These are phyloP conservation scores for Magallana gigas DNA, from an alignment of 1,140 invertebrate species.

Conservation along the genomic window DNA sequence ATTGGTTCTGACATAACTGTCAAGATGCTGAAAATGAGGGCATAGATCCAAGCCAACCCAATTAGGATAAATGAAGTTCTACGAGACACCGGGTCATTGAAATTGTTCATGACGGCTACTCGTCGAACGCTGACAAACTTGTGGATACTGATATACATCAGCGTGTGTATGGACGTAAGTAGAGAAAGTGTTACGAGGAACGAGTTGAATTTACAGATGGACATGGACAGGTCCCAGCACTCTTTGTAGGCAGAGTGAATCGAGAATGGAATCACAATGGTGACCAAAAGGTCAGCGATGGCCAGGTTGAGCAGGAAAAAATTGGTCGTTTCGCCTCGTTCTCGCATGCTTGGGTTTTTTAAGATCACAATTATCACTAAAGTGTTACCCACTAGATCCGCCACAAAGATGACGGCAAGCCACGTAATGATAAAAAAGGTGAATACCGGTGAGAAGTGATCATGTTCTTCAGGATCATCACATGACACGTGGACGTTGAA, in stretches of 20 bases:
- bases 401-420: slow-evolving; percentile 36
- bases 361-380: slow-evolving; percentile 46
- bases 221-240: slow-evolving; percentile 65
- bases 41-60: slow-evolving; percentile 78
- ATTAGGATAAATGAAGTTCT: slow-evolving; percentile 71
- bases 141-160: slow-evolving; percentile 80
- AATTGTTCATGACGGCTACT: slow-evolving; percentile 31
- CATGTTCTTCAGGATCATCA: not conserved
- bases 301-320: slow-evolving; percentile 78
- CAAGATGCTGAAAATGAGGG: slow-evolving; percentile 70
- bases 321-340: slow-evolving; percentile 75
- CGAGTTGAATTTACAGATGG: slow-evolving; percentile 77
- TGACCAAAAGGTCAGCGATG: slow-evolving; percentile 76
- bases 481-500: slow-evolving; percentile 3
- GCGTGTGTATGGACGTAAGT: slow-evolving; percentile 79
- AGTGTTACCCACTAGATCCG: slow-evolving; percentile 40
- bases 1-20: slow-evolving; percentile 72
- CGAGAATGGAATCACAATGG: slow-evolving; percentile 74
- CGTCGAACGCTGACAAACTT: slow-evolving; percentile 77
- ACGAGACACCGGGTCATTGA: not conserved
- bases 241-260: slow-evolving; percentile 75
- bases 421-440: slow-evolving; percentile 35
- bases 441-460: slow-evolving; percentile 27
- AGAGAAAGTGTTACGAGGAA: slow-evolving; percentile 79
- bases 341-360: slow-evolving; percentile 35